A percentile compares a stretch with the other conserved stretches of the same genome.
These are phyloP conservation scores for Hecatera dysodea DNA, from an alignment of 2,888 invertebrate genomes.

Conservation along the genomic window DNA sequence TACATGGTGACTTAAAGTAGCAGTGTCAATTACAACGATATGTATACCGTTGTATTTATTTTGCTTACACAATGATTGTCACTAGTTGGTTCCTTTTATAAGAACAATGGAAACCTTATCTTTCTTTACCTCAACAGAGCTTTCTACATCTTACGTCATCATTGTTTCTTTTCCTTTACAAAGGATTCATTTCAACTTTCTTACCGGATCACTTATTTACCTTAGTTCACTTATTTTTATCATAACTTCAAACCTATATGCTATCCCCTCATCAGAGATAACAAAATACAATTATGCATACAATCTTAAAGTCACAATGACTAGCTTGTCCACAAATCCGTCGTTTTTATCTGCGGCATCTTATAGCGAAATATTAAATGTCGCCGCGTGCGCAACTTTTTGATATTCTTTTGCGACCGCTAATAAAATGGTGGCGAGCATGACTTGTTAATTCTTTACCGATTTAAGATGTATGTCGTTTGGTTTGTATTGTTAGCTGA, in stretches of 20 bases:
- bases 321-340: conserved; percentile 71
- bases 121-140: not conserved
- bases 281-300: conserved; percentile 51
- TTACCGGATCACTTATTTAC: not conserved
- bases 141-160: not conserved
- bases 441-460: conserved; percentile 59
- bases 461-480: conserved; percentile 44
- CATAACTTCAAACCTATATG: not conserved
- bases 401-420: conserved; percentile 66
- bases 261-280: conserved; percentile 28
- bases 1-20: not conserved
- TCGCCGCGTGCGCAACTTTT: conserved; percentile 67
- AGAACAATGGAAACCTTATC: not conserved
- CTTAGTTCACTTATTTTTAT: not conserved
- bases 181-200: not conserved
- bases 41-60: not conserved
- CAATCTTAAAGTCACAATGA: conserved; percentile 40
- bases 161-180: not conserved
- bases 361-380: conserved; percentile 76
- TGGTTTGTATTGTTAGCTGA: not conserved
- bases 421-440: conserved; percentile 62
- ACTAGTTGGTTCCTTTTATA: not conserved
- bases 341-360: conserved; percentile 70
- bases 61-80: not conserved
- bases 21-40: too few species aligned